Percentiles rank a stretch among this genome's conserved stretches.
phyloP scores from a whole-genome alignment of 2,888 invertebrate genomes.

The Bursaphelenchus okinawaensis region DNA sequence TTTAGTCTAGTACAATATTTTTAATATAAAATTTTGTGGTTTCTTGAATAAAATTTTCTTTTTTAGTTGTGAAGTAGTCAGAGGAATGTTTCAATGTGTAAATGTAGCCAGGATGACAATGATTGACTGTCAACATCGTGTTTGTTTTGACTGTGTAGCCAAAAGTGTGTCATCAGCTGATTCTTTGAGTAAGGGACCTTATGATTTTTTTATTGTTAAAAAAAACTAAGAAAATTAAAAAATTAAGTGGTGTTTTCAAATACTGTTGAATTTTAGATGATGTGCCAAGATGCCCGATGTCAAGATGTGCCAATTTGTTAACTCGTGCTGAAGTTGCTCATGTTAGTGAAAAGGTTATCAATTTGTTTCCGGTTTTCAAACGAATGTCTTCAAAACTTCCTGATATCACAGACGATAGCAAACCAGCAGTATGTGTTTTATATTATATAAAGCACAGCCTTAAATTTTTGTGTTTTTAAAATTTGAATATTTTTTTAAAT shows the following conservation, averaged over 20 bases:
- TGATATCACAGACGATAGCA: conserved; percentile 6
- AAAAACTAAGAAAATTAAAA: too few relatives aligned
- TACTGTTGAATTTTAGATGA: conserved; percentile 16
- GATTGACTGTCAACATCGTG: conserved; percentile 35
- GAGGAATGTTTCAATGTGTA: conserved; percentile 26
- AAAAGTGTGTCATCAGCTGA: conserved; percentile 22
- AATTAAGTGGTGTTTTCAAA: too few relatives aligned
- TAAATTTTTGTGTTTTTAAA: too few relatives aligned
- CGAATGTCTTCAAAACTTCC: not conserved
- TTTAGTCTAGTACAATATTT: too few relatives aligned
- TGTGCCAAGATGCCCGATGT: conserved; percentile 25
- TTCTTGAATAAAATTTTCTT: not conserved
- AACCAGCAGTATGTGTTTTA: conserved; percentile 9
- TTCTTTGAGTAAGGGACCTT: not conserved
- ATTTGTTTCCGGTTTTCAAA: not conserved
- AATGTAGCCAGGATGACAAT: conserved; percentile 39
- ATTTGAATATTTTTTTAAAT: too few relatives aligned
- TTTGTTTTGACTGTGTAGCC: conserved; percentile 37
- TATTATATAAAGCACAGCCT: too few relatives aligned
- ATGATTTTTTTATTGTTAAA: not conserved
- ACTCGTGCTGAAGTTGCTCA: conserved; percentile 21
- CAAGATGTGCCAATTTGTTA: conserved; percentile 26
- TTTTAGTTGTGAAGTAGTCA: conserved; percentile 15
- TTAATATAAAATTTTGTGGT: not conserved
- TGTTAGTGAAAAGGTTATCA: conserved; percentile 6